Conservation (phyloP, 2,888 invertebrate genomes). For the Xiphydria camelus region DNA sequence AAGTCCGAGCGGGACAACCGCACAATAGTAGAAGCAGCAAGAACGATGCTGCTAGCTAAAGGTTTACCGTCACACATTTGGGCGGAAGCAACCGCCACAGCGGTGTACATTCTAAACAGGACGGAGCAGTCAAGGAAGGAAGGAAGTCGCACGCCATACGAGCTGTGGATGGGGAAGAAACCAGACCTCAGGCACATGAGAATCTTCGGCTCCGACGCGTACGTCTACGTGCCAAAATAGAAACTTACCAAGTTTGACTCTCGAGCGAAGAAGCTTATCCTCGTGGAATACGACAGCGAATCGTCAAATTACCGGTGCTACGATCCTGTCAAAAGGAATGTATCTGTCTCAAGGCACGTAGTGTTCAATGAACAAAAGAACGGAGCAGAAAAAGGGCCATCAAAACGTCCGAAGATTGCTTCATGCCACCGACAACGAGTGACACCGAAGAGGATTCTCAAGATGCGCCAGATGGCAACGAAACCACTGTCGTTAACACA, state of each 20-base stretch:
- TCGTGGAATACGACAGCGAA: neutral
- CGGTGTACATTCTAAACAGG: constrained; percentile 20
- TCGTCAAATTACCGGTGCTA: neutral
- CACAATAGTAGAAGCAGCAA: constrained; percentile 1
- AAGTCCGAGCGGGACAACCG: constrained; percentile 9
- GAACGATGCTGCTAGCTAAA: constrained; percentile 20
- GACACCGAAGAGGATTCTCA: neutral
- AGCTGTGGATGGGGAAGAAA: constrained; percentile 15
- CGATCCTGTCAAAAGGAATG: neutral
- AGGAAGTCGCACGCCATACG: constrained; percentile 6
- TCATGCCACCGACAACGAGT: neutral
- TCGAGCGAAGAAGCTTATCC: neutral
- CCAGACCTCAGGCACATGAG: constrained; percentile 14
- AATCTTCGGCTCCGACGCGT: constrained; percentile 29
- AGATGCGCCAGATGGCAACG: neutral
- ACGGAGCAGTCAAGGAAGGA: constrained; percentile 16
- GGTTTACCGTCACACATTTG: constrained; percentile 14
- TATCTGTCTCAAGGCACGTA: neutral
- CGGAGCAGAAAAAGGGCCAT: no score
- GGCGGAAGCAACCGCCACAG: constrained; percentile 25
- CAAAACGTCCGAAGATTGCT: neutral
- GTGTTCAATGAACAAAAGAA: neutral
- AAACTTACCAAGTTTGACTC: constrained; percentile 13
- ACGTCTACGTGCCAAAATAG: constrained; percentile 29
- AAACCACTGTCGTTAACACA: neutral